Base-by-base conservation (phyloP, 2,113 vertebrate species). In the Sinocyclocheilus rhinocerous region DNA sequence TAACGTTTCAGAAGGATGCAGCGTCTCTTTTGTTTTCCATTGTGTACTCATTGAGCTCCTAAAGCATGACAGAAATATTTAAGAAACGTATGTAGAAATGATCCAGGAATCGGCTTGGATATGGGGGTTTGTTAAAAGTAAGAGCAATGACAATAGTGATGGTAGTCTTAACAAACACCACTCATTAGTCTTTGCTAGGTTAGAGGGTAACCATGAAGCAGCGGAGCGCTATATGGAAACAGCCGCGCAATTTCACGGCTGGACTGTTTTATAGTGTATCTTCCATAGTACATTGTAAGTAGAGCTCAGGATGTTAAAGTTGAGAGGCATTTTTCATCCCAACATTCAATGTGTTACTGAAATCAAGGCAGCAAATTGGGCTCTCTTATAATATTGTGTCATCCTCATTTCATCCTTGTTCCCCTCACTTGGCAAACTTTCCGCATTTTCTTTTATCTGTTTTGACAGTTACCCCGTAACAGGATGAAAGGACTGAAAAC, bases 381-480 rank as follows among this genome's bases (percentile, higher is more conserved):
- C 42, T 50, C 48, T 39, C 52, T 85, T 70, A 77, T 85, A 69
- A 57, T 77, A 29, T 10, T 48, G 75, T 45, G 85, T 29, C 42
- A 45, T 45, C 20, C 26, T 73, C 26, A 6, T 45, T 76, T 76
- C 80, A 67, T 83, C 26, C 42, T 76, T 24, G 24, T 83, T 75
- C 67, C 26, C 12, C 80, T 83, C 80, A 50, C 73, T 22, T 48
- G 20, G 36, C 52, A 73, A 42, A 86, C 76, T 59, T 55, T 78
- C 9, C 22, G 10, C 26, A 18, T 77, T 83, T 78, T 22, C 65
- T 83, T 85, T 76, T 36, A 72, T 83, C 4, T 39, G 42, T 69
- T 76, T 48, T 85, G 86, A 87, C 84, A 87, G 86, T 61, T 79
- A 24, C 48, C 59, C 48, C 6, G 36, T 55, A 76, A 82, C 65